phyloP scores from a whole-genome alignment of 2,113 vertebrate genomes.

The Romanogobio albipinnatus region DNA sequence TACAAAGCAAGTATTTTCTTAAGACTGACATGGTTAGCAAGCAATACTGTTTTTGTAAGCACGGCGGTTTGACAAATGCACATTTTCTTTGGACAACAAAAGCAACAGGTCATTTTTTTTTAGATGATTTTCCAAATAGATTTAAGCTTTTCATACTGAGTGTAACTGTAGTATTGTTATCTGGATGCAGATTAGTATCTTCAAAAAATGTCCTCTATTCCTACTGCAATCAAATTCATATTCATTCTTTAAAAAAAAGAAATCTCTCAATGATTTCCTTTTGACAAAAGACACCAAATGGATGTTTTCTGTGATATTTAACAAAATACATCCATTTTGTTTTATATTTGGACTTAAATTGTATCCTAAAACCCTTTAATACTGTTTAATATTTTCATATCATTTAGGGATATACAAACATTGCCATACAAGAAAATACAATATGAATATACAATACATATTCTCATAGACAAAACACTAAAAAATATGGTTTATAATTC shows the following conservation, averaged over 20 bases:
- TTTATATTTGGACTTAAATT: neutral
- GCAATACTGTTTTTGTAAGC: slow-evolving; percentile 59
- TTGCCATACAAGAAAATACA: slow-evolving; percentile 60
- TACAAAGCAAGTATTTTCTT: slow-evolving; percentile 52
- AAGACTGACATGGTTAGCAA: slow-evolving; percentile 61
- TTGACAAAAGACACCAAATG: slow-evolving; percentile 1
- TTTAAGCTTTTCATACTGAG: neutral
- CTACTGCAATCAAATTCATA: neutral
- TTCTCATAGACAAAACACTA: slow-evolving; percentile 66
- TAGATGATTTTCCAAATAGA: neutral
- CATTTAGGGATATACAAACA: slow-evolving; percentile 53
- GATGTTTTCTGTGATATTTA: slow-evolving; percentile 16
- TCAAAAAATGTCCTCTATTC: slow-evolving; percentile 19
- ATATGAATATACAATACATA: slow-evolving; percentile 70
- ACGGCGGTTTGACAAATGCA: slow-evolving; percentile 65
- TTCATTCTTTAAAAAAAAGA: slow-evolving; percentile 17
- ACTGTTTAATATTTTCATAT: slow-evolving; percentile 35
- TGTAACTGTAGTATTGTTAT: neutral
- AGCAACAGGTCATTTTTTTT: slow-evolving; percentile 14
- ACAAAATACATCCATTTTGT: slow-evolving; percentile 7
- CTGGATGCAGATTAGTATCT: neutral
- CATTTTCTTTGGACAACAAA: slow-evolving; percentile 48
- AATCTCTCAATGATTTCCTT: neutral
- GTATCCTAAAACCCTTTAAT: neutral
- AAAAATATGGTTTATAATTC: slow-evolving; percentile 63